phyloP scores from a whole-genome alignment of 2,113 vertebrate genomes.

The Sterrhoptilus dennistouni region DNA sequence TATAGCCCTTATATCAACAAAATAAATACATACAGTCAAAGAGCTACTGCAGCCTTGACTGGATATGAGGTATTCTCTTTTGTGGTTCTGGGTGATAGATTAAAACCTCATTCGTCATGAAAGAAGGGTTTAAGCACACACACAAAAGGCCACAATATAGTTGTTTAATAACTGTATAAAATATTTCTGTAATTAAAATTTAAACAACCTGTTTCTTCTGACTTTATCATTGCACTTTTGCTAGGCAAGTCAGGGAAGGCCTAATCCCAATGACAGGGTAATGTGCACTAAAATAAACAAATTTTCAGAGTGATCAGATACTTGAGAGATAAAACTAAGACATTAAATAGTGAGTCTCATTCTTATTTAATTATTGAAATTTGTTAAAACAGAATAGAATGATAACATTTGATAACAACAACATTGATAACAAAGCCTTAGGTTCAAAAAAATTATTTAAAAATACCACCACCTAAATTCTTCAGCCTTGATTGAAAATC shows the following conservation, averaged over 20 bases:
- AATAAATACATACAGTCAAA: background rate
- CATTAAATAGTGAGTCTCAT: background rate
- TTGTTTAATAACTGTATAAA: background rate
- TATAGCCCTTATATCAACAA: background rate
- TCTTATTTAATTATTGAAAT: background rate
- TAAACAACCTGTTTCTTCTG: background rate
- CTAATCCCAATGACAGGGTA: background rate
- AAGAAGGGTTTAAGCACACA: background rate
- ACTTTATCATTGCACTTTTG: background rate
- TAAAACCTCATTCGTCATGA: background rate
- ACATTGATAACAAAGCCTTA: background rate
- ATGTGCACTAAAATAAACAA: rapidly evolving
- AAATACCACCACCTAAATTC: background rate
- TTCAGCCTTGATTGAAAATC: background rate
- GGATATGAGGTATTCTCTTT: background rate
- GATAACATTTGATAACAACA: background rate
- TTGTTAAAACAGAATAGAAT: background rate
- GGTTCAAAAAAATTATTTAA: background rate
- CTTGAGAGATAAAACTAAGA: background rate
- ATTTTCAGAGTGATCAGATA: background rate
- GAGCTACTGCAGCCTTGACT: background rate
- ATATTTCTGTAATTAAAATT: background rate
- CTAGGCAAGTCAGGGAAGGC: background rate
- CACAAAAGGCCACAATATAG: background rate
- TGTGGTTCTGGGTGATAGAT: background rate